A percentile compares a stretch with the other conserved stretches of the same genome.
phyloP scores from a whole-genome alignment of 2,888 invertebrate species.

The Andrena dorsata region DNA sequence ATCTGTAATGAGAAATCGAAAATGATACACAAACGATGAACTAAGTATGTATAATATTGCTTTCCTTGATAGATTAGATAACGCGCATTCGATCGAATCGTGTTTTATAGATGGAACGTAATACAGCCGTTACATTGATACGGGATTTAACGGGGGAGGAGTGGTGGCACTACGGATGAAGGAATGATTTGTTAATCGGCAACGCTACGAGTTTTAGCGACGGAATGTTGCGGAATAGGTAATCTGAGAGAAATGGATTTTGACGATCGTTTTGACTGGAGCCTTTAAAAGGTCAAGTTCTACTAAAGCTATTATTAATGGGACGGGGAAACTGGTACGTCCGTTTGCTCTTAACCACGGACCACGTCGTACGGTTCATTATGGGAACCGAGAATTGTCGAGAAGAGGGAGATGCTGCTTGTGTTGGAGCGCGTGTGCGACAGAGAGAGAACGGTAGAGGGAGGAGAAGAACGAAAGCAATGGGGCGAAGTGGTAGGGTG shows the following conservation, averaged over 20 bases:
- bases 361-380: slow-evolving; percentile 73
- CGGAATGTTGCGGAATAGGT: background rate
- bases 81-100: slow-evolving; percentile 11
- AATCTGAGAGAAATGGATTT: slow-evolving; percentile 19
- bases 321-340: slow-evolving; percentile 67
- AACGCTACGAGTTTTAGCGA: background rate
- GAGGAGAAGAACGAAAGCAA: slow-evolving; percentile 30
- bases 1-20: background rate
- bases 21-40: slow-evolving; percentile 33
- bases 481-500: slow-evolving; percentile 33
- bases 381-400: slow-evolving; percentile 72
- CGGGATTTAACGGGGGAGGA: background rate
- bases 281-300: slow-evolving; percentile 79
- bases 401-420: slow-evolving; percentile 56
- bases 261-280: slow-evolving; percentile 65
- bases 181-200: background rate
- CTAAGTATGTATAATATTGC: slow-evolving; percentile 5
- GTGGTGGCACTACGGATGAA: background rate
- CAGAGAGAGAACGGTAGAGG: slow-evolving; percentile 15
- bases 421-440: background rate
- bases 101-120: background rate
- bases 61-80: slow-evolving; percentile 57
- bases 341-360: slow-evolving; percentile 73
- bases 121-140: slow-evolving; percentile 11
- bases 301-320: slow-evolving; percentile 80